Evolutionary conservation across 2,113 vertebrate species (phyloP), one percentile per base, ranked within the genome.

Genomic region (Bambusicola thoracicus): DNA sequence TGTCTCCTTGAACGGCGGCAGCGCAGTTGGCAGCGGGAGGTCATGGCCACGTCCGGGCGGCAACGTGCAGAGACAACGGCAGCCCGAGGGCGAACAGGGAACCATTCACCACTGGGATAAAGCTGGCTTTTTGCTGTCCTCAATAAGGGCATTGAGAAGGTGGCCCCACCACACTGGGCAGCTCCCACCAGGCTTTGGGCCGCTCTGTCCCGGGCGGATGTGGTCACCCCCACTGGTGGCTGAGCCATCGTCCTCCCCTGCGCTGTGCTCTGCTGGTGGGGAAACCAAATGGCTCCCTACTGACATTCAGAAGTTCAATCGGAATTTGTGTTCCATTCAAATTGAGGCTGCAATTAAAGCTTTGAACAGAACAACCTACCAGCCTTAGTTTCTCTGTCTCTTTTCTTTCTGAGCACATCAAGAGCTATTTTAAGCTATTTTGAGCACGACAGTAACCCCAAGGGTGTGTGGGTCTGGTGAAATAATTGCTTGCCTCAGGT

Each of bases 401-500:
- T 6, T 21, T 49, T 32, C 20, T 11, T n/a, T 43, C 21, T n/a
- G 49, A 97, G 40, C 32, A 63, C 75, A 84, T 17, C 58, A 67
- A 88, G 43, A 93, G 30, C 44, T 87, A 74, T 86, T 46, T 46
- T 63, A 36, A 84, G 36, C 36, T 92, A 82, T 92, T 87, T 85
- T 87, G 81, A 86, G 67, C 94, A 55, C 2, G 4, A n/a, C 0
- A 7, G 66, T 65, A 91, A 70, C 72, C 92, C 56, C 93, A 87
- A 65, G 81, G 92, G 89, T 73, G n/a, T 41, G 58, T 68, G 46
- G 55, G 40, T 85, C 90, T 93, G 92, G 67, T 80, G 61, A 94
- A 97, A 94, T 94, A 96, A 94, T 95, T 95, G 94, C 80, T 95
- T 85, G 80, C 92, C 94, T 95, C 89, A 74, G 91, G 92, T 95